These are phyloP conservation scores for Hippocampus comes DNA, from an alignment of 2,113 vertebrate genomes.

Conservation along the genomic window DNA sequence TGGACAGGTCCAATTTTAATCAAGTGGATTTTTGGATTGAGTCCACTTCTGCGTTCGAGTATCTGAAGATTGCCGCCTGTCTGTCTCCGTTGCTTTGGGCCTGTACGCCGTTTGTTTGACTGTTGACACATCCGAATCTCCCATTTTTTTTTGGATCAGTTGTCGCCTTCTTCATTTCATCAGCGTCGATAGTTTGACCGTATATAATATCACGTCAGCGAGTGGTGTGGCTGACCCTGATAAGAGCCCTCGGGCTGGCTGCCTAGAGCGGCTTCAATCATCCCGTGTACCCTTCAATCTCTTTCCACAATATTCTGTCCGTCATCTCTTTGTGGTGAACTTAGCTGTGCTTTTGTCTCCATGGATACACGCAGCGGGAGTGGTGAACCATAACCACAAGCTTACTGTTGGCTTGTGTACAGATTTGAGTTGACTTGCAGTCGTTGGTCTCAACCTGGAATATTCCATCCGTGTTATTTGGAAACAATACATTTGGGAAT, in stretches of 20 bases:
- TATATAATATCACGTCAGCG: slow-evolving; percentile 49
- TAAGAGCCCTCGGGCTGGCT: slow-evolving; percentile 44
- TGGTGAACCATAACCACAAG: neutral
- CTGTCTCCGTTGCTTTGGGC: slow-evolving; percentile 10
- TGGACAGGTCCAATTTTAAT: slow-evolving; percentile 64
- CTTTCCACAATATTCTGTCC: slow-evolving; percentile 37
- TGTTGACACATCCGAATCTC: slow-evolving; percentile 34
- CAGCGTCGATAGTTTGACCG: slow-evolving; percentile 46
- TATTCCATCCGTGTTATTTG: neutral
- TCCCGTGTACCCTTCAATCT: slow-evolving; percentile 27
- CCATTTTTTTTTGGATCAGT: slow-evolving; percentile 27
- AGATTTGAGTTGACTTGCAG: slow-evolving; percentile 17
- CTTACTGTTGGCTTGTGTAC: slow-evolving; percentile 5
- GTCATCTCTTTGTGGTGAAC: slow-evolving; percentile 32
- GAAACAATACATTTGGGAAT: too few species aligned
- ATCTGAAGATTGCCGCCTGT: slow-evolving; percentile 18
- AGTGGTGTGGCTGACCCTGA: slow-evolving; percentile 60
- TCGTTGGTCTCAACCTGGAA: neutral
- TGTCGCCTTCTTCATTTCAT: slow-evolving; percentile 43
- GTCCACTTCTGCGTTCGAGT: slow-evolving; percentile 32
- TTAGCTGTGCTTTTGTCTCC: slow-evolving; percentile 28
- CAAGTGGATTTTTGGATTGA: slow-evolving; percentile 45
- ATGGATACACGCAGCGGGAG: slow-evolving; percentile 9
- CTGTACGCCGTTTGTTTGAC: slow-evolving; percentile 18
- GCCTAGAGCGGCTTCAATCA: slow-evolving; percentile 48